Evolutionary conservation across 2,797 vertebrate genomes (phyloP).

Genomic region (Argentina silus): DNA sequence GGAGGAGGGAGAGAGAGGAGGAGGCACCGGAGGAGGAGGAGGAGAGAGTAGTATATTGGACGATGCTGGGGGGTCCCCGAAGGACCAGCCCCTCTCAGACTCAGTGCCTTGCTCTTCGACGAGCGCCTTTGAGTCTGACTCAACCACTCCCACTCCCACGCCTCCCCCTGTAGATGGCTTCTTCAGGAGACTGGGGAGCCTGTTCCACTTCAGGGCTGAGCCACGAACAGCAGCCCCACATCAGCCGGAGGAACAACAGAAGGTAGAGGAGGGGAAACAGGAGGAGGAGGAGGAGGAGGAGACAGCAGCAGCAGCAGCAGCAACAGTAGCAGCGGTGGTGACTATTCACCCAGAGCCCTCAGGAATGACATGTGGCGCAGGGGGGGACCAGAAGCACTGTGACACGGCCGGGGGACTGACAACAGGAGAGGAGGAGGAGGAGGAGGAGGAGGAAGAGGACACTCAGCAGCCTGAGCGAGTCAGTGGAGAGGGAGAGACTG

Average conservation of each 20-base stretch:
- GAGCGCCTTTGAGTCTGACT: conserved; percentile 16
- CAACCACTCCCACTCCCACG: not conserved
- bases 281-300: conserved; percentile 4
- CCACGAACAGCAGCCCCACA: not conserved
- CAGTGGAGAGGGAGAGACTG: conserved; percentile 6
- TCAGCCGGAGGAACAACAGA: conserved; percentile 17
- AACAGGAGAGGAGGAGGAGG: conserved; percentile 9
- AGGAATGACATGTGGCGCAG: conserved; percentile 24
- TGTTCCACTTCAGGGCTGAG: conserved; percentile 59
- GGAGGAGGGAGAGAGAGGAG: conserved; percentile 5
- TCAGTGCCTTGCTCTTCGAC: not conserved
- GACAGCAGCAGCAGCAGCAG: not conserved
- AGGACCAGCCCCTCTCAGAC: conserved; percentile 11
- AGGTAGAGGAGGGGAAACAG: not conserved
- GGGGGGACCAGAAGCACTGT: conserved; percentile 18
- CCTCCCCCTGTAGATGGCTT: conserved; percentile 53
- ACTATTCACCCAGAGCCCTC: not conserved
- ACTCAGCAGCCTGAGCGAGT: conserved; percentile 5
- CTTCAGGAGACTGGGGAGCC: conserved; percentile 56
- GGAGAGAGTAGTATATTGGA: conserved; percentile 28
- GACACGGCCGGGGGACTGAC: conserved; percentile 12
- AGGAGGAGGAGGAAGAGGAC: not conserved
- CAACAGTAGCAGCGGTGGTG: not conserved
- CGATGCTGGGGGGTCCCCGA: conserved; percentile 26
- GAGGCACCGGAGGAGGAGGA: conserved; percentile 31